Base-by-base conservation (phyloP, 92 coral and sea anemone genomes). In the Ricordea florida region DNA sequence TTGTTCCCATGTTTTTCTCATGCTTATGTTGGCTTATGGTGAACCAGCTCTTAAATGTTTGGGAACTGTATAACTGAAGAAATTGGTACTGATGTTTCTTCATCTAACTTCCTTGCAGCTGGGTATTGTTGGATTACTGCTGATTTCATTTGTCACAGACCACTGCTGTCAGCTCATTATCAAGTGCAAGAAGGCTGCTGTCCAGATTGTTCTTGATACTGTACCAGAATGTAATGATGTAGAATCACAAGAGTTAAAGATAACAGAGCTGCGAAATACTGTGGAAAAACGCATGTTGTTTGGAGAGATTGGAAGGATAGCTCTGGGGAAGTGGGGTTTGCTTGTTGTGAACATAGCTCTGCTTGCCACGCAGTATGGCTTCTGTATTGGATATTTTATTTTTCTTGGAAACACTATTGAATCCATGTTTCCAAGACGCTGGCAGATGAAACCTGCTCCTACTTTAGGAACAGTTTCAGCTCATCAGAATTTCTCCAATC, bases 141-240 rank as follows among this genome's bases (percentile, higher is more conserved):
- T 96, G 1, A 87, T 96, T 59, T 97, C 97, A 10, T 6, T 69
- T 1, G 62, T 89, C 53, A 96, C 99, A 36, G 99, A 96, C 63
- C 99, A 96, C 71, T 96, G 99, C 72, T 89, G 97, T 55, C 89
- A 89, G 26, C 74, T 96, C n/a, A 92, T 96, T 21, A 85, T 96
- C 33, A 92, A 92, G 40, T 96, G 99, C 81, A 96, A 96, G 61
- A 92, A 86, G 41, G 90, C 94, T 5, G 97, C 97, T 1, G 92
- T 96, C 31, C 72, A 83, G 36, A 81, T 56, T 11, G 71, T 87
- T 53, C 56, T 96, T 63, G 85, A 82, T 45, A 66, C 93, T 5
- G 74, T 82, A 20, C 76, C 74, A 2, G 64, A 57, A 72, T 77
- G 81, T 49, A 66, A 62, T 5, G 84, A 89, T 37, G 78, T 71